These are phyloP conservation scores for Agrilus cyanescens DNA, from an alignment of 2,888 invertebrate genomes.

Conservation along the genomic window DNA sequence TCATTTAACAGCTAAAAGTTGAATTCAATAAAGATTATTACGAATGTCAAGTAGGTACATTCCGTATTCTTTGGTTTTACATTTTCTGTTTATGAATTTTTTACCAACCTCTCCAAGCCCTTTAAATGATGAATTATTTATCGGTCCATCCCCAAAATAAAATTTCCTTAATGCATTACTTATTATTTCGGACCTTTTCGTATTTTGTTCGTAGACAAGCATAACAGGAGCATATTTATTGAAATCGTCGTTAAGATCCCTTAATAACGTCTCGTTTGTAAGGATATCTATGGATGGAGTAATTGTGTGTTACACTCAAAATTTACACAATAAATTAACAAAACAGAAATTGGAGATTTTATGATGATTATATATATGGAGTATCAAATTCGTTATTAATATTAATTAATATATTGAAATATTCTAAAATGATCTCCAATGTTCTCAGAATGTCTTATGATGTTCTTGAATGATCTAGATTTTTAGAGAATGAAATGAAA, in stretches of 20 bases:
- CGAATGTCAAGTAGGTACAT: neutral
- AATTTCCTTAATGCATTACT: slow-evolving; percentile 39
- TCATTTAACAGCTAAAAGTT: slow-evolving; percentile 45
- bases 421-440: no score
- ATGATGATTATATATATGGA: no score
- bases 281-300: slow-evolving; percentile 39
- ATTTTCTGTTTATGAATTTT: neutral
- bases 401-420: no score
- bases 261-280: slow-evolving; percentile 40
- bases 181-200: slow-evolving; percentile 38
- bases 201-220: slow-evolving; percentile 47
- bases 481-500: no score
- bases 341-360: no score
- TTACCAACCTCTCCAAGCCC: slow-evolving; percentile 34
- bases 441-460: no score
- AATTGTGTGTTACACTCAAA: no score
- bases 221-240: slow-evolving; percentile 50
- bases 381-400: no score
- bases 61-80: slow-evolving; percentile 34
- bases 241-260: slow-evolving; percentile 48
- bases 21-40: slow-evolving; percentile 3
- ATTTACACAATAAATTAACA: no score
- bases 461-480: no score
- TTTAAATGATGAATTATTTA: slow-evolving; percentile 30
- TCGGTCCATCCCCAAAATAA: slow-evolving; percentile 36